phyloP scores from a whole-genome alignment of 2,113 vertebrate genomes.

The Glaucidium brasilianum region DNA sequence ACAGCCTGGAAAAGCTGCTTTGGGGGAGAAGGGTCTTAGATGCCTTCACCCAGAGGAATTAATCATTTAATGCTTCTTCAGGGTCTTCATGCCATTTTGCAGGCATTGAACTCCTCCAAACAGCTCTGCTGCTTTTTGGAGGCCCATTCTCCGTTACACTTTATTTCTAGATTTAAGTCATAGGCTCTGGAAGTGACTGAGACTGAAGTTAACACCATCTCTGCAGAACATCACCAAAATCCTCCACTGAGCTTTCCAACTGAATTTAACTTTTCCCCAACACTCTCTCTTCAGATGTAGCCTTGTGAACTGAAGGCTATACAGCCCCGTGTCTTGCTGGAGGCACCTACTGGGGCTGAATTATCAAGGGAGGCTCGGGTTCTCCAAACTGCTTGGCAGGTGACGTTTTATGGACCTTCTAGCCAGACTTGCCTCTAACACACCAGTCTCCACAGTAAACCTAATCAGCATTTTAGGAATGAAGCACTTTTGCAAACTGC shows the following conservation, averaged over 20 bases:
- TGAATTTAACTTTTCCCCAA: neutral
- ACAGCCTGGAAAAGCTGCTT: neutral
- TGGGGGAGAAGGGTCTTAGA: neutral
- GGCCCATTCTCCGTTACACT: neutral
- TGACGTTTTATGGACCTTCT: neutral
- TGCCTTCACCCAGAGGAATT: neutral
- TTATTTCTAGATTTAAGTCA: neutral
- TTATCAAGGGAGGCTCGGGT: neutral
- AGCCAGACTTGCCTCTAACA: neutral
- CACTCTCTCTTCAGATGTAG: neutral
- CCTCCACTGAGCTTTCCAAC: neutral
- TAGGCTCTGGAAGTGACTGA: neutral
- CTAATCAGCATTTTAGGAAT: neutral
- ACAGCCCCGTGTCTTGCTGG: neutral
- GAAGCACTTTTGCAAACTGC: neutral
- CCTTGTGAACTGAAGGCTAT: neutral
- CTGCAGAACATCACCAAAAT: neutral
- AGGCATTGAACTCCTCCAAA: neutral
- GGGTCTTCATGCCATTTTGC: neutral
- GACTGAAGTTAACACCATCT: neutral
- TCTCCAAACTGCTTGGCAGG: neutral
- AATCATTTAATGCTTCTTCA: rapidly evolving
- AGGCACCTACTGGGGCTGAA: neutral
- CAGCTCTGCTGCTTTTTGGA: neutral
- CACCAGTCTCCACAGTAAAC: neutral